phyloP scores from a whole-genome alignment of 2,797 vertebrate genomes.

The Sebastes kiyomatsui region DNA sequence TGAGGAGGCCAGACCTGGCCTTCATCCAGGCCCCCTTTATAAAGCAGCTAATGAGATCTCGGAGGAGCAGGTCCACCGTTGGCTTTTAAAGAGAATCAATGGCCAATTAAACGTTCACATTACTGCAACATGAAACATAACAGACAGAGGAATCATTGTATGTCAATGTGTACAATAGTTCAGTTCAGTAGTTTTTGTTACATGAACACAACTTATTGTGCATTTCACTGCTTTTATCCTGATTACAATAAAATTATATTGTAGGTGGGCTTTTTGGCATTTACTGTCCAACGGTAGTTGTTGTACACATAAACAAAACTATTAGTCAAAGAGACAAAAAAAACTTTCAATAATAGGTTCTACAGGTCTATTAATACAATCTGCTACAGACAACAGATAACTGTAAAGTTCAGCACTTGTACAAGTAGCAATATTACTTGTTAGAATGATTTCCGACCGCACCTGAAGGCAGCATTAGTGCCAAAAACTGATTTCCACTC shows the following conservation, averaged over 20 bases:
- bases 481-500: neutral
- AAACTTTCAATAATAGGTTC: neutral
- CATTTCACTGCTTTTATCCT: neutral
- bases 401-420: neutral
- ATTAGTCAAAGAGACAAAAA: neutral
- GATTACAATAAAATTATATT: neutral
- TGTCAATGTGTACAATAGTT: neutral
- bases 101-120: neutral
- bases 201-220: neutral
- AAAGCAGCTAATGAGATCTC: slow-evolving; percentile 29
- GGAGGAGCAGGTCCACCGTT: neutral
- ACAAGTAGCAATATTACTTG: neutral
- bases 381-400: neutral
- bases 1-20: slow-evolving; percentile 21
- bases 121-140: neutral
- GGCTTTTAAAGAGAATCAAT: neutral
- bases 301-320: neutral
- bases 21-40: slow-evolving; percentile 3
- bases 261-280: neutral
- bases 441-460: neutral
- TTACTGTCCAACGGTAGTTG: neutral
- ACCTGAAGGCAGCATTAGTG: neutral
- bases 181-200: too few relatives aligned
- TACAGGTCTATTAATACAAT: neutral
- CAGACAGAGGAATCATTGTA: neutral